These are phyloP conservation scores for Apamea crenata DNA, from an alignment of 2,888 invertebrate genomes.

Conservation along the genomic window DNA sequence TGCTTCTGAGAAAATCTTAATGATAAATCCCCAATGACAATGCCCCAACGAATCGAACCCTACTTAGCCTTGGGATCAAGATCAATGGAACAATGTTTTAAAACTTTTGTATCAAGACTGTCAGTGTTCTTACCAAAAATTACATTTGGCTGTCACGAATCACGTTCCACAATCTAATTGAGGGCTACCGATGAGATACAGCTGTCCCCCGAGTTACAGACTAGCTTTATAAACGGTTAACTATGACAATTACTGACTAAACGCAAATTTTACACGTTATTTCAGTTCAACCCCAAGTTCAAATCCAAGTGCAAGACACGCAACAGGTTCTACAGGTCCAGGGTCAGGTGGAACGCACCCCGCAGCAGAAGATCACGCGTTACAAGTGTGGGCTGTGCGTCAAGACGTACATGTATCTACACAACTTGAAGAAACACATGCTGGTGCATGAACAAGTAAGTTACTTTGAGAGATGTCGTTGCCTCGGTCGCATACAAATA, in stretches of 20 bases:
- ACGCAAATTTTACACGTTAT: neutral
- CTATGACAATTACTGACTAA: too few relatives aligned
- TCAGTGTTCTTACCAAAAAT: neutral
- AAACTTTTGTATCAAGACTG: neutral
- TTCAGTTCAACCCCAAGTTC: slow-evolving; percentile 58
- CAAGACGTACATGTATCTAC: slow-evolving; percentile 88
- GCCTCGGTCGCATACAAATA: neutral
- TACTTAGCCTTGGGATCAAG: neutral
- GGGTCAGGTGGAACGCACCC: slow-evolving; percentile 48
- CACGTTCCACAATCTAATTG: neutral
- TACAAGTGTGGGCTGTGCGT: slow-evolving; percentile 87
- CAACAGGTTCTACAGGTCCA: slow-evolving; percentile 59
- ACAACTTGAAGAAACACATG: slow-evolving; percentile 88
- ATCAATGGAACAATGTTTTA: neutral
- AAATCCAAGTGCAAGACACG: slow-evolving; percentile 61
- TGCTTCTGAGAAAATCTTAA: neutral
- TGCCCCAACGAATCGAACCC: neutral
- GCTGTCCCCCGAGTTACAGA: neutral
- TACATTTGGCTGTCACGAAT: neutral
- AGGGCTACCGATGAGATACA: neutral
- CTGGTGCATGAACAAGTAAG: slow-evolving; percentile 79
- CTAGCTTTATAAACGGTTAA: neutral
- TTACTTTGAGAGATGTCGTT: neutral
- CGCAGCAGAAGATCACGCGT: slow-evolving; percentile 72
- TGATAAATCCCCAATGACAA: neutral